Percentiles rank a stretch among this genome's conserved stretches.
phyloP scores from a whole-genome alignment of 1,140 invertebrate genomes.

The Pseudomyrmex pallidus region DNA sequence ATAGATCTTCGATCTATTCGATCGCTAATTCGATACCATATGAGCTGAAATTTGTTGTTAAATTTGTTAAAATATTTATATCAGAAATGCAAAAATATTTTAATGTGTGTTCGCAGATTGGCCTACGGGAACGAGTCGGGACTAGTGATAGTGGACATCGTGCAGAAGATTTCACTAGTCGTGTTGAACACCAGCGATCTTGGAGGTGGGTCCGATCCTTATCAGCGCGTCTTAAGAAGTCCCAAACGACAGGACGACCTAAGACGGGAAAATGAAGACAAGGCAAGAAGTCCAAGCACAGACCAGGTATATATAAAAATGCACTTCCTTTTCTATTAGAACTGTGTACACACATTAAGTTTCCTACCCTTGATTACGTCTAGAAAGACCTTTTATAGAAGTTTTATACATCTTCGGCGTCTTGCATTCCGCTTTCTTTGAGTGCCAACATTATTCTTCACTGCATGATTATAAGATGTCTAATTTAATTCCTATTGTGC shows the following conservation, averaged over 20 bases:
- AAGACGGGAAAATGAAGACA: conserved; percentile 87
- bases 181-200: conserved; percentile 94
- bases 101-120: conserved; percentile 88
- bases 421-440: conserved; percentile 69
- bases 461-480: conserved; percentile 70
- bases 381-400: conserved; percentile 46
- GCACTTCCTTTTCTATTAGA: conserved; percentile 63
- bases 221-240: conserved; percentile 93
- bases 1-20: too few species aligned
- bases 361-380: conserved; percentile 34
- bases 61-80: neutral
- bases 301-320: conserved; percentile 91
- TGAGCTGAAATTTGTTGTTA: too few species aligned
- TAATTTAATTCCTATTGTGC: conserved; percentile 50
- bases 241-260: conserved; percentile 89
- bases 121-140: conserved; percentile 98
- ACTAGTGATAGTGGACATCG: conserved; percentile 96
- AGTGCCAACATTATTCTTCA: conserved; percentile 62
- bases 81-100: conserved; percentile 23
- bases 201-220: conserved; percentile 95
- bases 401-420: conserved; percentile 56
- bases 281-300: conserved; percentile 94
- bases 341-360: conserved; percentile 44
- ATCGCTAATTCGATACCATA: too few species aligned
- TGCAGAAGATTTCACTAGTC: conserved; percentile 95